These are phyloP conservation scores for Nezara viridula DNA, from an alignment of 2,888 invertebrate species.

Conservation along the genomic window DNA sequence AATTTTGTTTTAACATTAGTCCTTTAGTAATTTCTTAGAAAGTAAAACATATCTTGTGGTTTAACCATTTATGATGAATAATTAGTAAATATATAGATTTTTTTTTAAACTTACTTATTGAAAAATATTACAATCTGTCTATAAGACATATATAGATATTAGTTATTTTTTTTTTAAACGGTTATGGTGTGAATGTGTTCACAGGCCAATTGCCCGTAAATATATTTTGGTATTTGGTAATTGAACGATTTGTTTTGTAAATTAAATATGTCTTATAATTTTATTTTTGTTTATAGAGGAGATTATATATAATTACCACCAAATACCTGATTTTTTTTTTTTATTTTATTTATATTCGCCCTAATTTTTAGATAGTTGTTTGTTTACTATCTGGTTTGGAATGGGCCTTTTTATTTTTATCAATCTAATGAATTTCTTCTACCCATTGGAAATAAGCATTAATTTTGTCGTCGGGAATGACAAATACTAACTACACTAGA, in stretches of 20 bases:
- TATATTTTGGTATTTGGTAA: conserved; percentile 42
- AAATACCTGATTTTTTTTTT: conserved; percentile 22
- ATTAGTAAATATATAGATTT: conserved; percentile 60
- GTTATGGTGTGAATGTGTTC: conserved; percentile 56
- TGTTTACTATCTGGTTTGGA: conserved; percentile 45
- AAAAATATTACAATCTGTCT: no score
- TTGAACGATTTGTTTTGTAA: background rate
- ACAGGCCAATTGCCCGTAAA: conserved; percentile 50
- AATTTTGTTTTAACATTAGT: conserved; percentile 52
- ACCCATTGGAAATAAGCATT: conserved; percentile 13
- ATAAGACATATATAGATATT: no score
- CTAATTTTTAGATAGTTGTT: conserved; percentile 23
- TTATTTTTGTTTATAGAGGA: conserved; percentile 48
- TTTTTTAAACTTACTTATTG: no score
- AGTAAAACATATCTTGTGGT: conserved; percentile 62
- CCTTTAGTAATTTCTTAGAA: conserved; percentile 50
- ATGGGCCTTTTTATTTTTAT: background rate
- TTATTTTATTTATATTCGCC: conserved; percentile 49
- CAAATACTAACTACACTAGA: conserved; percentile 23
- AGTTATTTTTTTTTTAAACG: conserved; percentile 61
- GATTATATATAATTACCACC: background rate
- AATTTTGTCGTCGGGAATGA: background rate
- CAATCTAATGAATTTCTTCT: conserved; percentile 31
- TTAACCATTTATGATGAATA: conserved; percentile 61
- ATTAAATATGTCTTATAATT: conserved; percentile 52